phyloP scores from a whole-genome alignment of 2,113 vertebrate genomes.

The Andinoacara biseriatus region DNA sequence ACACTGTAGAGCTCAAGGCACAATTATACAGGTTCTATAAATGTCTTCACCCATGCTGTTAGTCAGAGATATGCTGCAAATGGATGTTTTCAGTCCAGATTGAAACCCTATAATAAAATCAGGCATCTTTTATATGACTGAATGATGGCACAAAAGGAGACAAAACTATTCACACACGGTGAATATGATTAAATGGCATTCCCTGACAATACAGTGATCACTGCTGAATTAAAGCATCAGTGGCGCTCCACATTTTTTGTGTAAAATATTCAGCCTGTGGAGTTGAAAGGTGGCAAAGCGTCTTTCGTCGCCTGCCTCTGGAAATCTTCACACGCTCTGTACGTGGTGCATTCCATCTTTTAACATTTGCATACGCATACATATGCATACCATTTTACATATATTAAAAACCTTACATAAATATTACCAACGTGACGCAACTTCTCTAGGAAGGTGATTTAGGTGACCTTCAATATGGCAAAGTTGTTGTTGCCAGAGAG shows the following conservation, averaged over 20 bases:
- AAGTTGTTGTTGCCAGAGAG: too few relatives aligned
- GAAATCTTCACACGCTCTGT: background rate
- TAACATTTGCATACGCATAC: background rate
- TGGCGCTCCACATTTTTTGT: background rate
- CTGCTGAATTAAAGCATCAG: background rate
- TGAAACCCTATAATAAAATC: background rate
- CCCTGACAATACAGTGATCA: too few relatives aligned
- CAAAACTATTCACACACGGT: background rate
- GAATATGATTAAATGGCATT: background rate
- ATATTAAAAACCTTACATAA: background rate
- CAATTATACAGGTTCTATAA: constrained; percentile 62
- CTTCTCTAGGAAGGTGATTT: background rate
- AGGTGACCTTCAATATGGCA: background rate
- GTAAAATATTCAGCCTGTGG: background rate
- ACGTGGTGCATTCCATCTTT: background rate
- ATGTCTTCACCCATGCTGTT: constrained; percentile 30
- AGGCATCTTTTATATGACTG: background rate
- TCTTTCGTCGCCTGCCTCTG: background rate
- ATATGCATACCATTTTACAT: background rate
- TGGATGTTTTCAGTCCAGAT: constrained; percentile 1
- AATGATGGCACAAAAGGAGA: background rate
- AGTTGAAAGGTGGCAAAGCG: background rate
- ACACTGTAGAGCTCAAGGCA: constrained; percentile 23
- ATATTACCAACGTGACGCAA: background rate
- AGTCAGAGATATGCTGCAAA: constrained; percentile 29